Evolutionary conservation across 2,888 invertebrate genomes (phyloP), one percentile per base, ranked within the genome.

Genomic region (Catocala fraxini): DNA sequence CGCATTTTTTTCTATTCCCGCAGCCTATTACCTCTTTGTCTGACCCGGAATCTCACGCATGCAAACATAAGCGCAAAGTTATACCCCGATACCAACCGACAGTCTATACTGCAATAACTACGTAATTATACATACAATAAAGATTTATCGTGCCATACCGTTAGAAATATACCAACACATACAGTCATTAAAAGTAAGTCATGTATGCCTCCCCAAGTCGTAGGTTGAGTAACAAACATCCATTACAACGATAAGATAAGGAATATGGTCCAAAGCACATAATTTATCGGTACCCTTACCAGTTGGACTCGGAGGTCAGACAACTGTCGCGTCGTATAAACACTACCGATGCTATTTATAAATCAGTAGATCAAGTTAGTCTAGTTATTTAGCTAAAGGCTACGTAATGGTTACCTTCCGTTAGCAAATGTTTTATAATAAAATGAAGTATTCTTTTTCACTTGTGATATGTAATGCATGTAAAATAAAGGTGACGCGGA

Each of bases 301-400:
- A 35, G 51, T 48, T 34, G 11, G 47, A 47, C 25, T n/a, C 12
- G 12, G 35, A 35, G 51, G 51, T 51, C 51, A 51, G 51, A 9
- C 51, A 35, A 33, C 33, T 51, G 51, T 51, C 51, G 35, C 35
- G 6, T 51, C 33, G 33, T 34, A 34, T 47, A 45, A 47, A 49
- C 10, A 51, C 51, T 35, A 10, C 11, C 35, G 51, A 51, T 51
- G 35, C 35, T 51, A 51, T 51, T 51, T 51, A 51, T 51, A 35
- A 51, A 35, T 51, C 51, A 51, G 39, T 39, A 12, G 51, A 51
- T 35, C 51, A 35, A 51, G 51, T 51, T 35, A 51, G 35, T 39
- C 51, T 51, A 35, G 51, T 51, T 49, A 47, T 49, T 51, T 51
- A 35, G 35, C 51, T 51, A 51, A 51, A 51, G 35, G 51, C 51